Conservation (phyloP, 2,113 vertebrate species). For the Antechinus stuartii region DNA sequence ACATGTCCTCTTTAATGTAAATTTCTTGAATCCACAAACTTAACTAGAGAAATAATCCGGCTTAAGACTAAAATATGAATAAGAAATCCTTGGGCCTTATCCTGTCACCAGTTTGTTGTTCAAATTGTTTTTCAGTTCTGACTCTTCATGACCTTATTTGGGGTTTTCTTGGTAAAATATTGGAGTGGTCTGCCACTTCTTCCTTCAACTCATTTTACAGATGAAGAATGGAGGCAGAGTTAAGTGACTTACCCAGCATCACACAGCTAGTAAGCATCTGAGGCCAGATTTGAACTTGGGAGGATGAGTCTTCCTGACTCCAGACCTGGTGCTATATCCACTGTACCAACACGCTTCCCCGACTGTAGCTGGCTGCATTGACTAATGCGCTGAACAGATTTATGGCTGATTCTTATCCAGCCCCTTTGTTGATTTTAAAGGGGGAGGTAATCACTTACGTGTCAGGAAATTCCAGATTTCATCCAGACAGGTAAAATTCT, state of each 20-base stretch:
- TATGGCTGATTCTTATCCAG: not conserved
- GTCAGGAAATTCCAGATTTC: not conserved
- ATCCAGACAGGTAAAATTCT: not conserved
- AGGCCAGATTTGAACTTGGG: not conserved
- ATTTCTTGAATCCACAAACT: not conserved
- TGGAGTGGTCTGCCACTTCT: not conserved
- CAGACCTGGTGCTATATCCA: not conserved
- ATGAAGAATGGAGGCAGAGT: not conserved
- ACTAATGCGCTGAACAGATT: not conserved
- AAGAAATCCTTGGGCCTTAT: not conserved
- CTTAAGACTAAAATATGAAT: not conserved
- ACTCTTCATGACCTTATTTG: not conserved
- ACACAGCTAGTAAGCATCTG: not conserved
- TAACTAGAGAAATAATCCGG: not conserved
- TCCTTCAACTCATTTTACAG: not conserved
- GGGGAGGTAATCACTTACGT: not conserved
- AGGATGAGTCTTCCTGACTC: not conserved
- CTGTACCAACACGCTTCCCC: not conserved
- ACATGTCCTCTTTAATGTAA: not conserved
- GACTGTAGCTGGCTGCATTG: not conserved
- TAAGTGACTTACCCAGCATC: not conserved
- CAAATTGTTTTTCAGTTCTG: not conserved
- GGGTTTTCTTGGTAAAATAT: not conserved
- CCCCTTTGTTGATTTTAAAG: not conserved
- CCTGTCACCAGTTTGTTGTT: not conserved